Evolutionary conservation across 2,797 vertebrate genomes (phyloP), one percentile per base, ranked within the genome.

Genomic region (Tamandua tetradactyla): DNA sequence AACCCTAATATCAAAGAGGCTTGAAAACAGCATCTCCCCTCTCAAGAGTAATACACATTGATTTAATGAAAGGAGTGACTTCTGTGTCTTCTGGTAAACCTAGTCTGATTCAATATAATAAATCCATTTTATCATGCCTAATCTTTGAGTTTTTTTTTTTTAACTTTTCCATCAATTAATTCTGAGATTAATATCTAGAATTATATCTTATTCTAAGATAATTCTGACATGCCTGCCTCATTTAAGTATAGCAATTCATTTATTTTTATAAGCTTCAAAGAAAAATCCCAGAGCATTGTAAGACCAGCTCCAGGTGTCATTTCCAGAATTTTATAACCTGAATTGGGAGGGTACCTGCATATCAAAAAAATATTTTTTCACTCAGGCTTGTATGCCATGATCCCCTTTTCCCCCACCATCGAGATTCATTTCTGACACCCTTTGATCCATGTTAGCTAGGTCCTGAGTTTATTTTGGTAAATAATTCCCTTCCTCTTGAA

Each of bases 361-460:
- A 49, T 61, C 17, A 32, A 52, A 49, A 78, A 64, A n/a, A n/a
- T 64, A 64, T 32, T 40, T 42, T n/a, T 30, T 49, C 2, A 49
- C 68, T 13, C 4, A 12, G 57, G 42, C 27, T 23, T 27, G 44
- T 13, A 62, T 44, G 35, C 52, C 22, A 47, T 3, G 14, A 25
- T 88, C 20, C 10, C 30, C 1, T 20, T 0, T 0, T 27, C 6
- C 55, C 57, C 7, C 14, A 18, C 13, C 25, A 66, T 47, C 14
- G 61, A 14, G 22, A 27, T 66, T 6, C 2, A 59, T 68, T 9
- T 64, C 17, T 57, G 35, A 32, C 37, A 64, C 32, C 5, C 32
- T 4, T 32, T 55, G n/a, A 7, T 47, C 4, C 27, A 61, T 17
- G 11, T 71, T 27, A 40, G 23, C 18, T 25, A 64, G n/a, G 14